Base-by-base conservation (phyloP, 2,888 invertebrate species). In the Lepidocyrtoides sp. region DNA sequence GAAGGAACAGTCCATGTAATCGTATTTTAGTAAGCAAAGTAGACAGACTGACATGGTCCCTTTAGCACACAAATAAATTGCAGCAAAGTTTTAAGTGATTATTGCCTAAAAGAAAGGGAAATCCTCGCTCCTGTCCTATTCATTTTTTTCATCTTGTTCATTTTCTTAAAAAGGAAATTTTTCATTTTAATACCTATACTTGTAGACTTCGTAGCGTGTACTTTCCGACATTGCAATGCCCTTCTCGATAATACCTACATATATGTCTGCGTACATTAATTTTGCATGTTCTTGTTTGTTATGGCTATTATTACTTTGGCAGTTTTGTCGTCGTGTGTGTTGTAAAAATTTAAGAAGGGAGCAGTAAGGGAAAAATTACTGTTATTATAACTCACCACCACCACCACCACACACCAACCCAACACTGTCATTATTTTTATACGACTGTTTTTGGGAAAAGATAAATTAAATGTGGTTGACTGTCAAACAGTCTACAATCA, bases 391-490 rank as follows among this genome's bases (percentile, higher is more conserved):
- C 79, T 82, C 54, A 23, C 41, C 86, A 75, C 72, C 10, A 66
- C 26, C 5, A 41, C 14, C 41, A 17, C 20, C 2, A 44, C n/a
- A n/a, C n/a, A n/a, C n/a, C n/a, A n/a, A n/a, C n/a, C n/a, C n/a
- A n/a, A n/a, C 20, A 44, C 44, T 75, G 29, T 79, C 79, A 87
- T 87, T 87, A 87, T 79, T 23, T 66, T 77, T 60, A 79, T 87
- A 44, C 8, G 77, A 23, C 79, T 63, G 79, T 79, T 88, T 88
- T 81, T 48, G 89, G 86, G 63, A 82, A 92, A 60, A 91, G 63
- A 91, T 92, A 92, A 92, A 92, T 92, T 92, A 92, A 91, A 91
- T 91, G 86, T 92, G 92, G 87, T 87, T 23, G 91, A 89, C 89
- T 92, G 91, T 89, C 93, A 92, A 87, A 85, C 85, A 90, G 87